Evolutionary conservation across 2,888 invertebrate genomes (phyloP).

Genomic region (Thecophora atra): DNA sequence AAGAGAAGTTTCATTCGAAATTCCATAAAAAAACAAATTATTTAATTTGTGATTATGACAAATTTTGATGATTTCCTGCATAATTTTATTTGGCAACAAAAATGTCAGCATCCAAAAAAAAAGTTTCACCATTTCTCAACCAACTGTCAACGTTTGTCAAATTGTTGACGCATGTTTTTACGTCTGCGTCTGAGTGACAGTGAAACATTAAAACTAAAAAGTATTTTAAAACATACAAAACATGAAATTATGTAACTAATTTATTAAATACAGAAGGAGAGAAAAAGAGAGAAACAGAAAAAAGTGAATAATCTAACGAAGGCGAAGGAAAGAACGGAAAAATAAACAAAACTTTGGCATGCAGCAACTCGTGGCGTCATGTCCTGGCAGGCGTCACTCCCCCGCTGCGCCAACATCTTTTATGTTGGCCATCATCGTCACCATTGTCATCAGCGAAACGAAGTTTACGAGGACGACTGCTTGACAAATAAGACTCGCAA

Average conservation of each 20-base stretch:
- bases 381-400: no score
- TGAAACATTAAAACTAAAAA: not conserved
- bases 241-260: not conserved
- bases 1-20: no score
- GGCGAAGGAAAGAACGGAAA: not conserved
- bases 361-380: no score
- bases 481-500: not conserved
- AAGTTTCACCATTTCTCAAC: constrained; percentile 18
- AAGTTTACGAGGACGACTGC: no score
- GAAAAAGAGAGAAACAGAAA: not conserved
- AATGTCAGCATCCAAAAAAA: not conserved
- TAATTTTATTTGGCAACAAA: not conserved
- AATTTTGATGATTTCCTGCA: no score
- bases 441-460: no score
- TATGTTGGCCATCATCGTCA: not conserved
- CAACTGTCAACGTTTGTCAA: constrained; percentile 29
- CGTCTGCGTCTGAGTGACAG: not conserved
- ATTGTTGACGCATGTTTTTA: not conserved
- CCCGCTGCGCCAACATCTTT: not conserved
- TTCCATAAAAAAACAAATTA: no score
- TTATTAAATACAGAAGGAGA: not conserved
- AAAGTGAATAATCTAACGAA: not conserved
- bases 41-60: no score
- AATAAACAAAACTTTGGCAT: not conserved
- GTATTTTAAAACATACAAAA: not conserved